Percentiles rank a stretch among this genome's conserved stretches.
phyloP scores from a whole-genome alignment of 2,113 vertebrate genomes.

The Phylloscopus trochilus region DNA sequence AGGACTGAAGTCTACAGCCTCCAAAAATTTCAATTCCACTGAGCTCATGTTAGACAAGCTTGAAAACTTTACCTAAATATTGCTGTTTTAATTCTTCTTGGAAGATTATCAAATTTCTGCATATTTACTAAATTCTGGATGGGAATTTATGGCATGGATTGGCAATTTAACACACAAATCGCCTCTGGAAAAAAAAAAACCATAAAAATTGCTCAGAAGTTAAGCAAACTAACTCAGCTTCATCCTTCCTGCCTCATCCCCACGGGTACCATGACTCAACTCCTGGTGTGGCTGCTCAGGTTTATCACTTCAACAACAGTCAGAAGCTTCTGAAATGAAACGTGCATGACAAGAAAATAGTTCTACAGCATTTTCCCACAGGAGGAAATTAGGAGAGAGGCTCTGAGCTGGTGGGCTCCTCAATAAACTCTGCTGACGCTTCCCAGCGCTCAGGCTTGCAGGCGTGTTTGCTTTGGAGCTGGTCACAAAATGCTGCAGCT shows the following conservation, averaged over 20 bases:
- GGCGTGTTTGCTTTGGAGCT: not conserved
- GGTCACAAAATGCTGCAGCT: not conserved
- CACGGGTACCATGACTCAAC: not conserved
- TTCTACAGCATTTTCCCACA: not conserved
- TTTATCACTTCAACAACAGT: not conserved
- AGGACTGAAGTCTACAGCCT: not conserved
- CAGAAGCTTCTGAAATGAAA: slow-evolving; percentile 39
- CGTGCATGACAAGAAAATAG: not conserved
- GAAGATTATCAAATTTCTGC: not conserved
- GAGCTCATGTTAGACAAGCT: not conserved
- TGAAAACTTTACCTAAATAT: not conserved
- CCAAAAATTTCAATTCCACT: not conserved
- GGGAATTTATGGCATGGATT: not conserved
- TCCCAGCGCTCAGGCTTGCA: not conserved
- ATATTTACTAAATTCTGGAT: not conserved
- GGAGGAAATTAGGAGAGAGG: not conserved
- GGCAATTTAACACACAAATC: not conserved
- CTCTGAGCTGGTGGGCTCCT: not conserved
- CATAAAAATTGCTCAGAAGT: not conserved
- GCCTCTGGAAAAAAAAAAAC: too few relatives aligned
- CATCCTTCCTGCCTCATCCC: not conserved
- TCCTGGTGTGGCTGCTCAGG: not conserved
- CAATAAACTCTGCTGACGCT: not conserved
- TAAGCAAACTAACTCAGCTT: not conserved
- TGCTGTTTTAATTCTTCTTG: not conserved